phyloP scores from a whole-genome alignment of 2,113 vertebrate genomes.

The Callorhinus ursinus region DNA sequence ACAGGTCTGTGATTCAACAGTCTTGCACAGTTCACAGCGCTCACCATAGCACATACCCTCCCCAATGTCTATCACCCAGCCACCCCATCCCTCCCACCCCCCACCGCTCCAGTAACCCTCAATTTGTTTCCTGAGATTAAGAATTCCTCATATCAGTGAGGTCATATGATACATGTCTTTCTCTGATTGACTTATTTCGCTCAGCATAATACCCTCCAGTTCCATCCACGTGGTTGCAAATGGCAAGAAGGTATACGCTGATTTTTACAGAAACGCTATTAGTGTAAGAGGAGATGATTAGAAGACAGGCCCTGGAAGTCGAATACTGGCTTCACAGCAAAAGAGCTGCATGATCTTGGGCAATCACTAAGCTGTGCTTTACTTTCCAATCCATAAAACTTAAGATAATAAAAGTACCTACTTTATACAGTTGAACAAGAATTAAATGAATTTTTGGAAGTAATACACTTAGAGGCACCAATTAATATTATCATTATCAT shows the following conservation, averaged over 20 bases:
- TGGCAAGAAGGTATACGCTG: background rate
- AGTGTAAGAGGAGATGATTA: background rate
- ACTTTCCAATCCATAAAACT: background rate
- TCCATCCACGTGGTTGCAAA: no score
- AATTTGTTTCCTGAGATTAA: no score
- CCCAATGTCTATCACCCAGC: no score
- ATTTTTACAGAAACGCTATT: background rate
- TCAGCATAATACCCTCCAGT: no score
- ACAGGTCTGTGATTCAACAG: no score
- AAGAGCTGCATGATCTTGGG: background rate
- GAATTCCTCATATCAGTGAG: no score
- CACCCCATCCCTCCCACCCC: no score
- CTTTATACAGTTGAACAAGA: background rate
- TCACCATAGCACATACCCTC: no score
- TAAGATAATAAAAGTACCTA: background rate
- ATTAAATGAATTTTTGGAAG: constrained; percentile 4
- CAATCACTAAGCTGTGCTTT: background rate
- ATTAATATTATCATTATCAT: background rate
- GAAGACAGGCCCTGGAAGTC: background rate
- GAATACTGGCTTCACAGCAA: background rate
- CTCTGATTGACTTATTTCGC: no score
- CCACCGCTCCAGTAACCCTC: no score
- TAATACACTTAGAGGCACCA: background rate
- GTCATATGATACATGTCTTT: no score
- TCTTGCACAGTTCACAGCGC: no score